Percentiles rank a stretch among this genome's conserved stretches.
Conservation (phyloP, 2,113 vertebrate genomes). For the Lepus americanus region DNA sequence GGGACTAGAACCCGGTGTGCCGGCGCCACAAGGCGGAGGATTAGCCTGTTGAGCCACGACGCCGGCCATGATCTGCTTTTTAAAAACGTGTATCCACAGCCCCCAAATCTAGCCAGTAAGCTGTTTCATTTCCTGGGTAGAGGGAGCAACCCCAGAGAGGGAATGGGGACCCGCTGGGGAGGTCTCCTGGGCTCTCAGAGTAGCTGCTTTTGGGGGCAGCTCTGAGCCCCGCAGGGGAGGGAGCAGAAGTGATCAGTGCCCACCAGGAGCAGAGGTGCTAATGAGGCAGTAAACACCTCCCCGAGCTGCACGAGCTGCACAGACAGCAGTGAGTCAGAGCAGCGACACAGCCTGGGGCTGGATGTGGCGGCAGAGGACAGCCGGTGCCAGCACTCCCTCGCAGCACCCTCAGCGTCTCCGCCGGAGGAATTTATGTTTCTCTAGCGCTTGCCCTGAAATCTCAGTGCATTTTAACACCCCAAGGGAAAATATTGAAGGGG, state of each 20-base stretch:
- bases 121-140: conserved; percentile 23
- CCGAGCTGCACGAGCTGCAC: not conserved
- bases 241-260: conserved; percentile 40
- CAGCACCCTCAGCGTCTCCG: not conserved
- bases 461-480: not conserved
- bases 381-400: not conserved
- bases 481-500: not conserved
- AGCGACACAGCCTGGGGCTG: not conserved
- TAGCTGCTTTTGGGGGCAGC: conserved; percentile 45
- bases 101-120: conserved; percentile 35
- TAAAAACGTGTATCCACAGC: not conserved
- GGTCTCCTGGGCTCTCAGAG: not conserved
- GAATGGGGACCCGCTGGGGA: conserved; percentile 46
- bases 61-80: not conserved
- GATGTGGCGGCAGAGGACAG: not conserved
- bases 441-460: not conserved
- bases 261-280: conserved; percentile 58
- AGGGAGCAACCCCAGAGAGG: not conserved
- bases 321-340: not conserved
- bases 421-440: not conserved
- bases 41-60: no score
- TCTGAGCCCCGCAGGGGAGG: conserved; percentile 8
- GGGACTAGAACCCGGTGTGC: no score
- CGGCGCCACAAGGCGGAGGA: no score
- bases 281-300: conserved; percentile 65